Evolutionary conservation across 2,797 vertebrate genomes (phyloP).

Genomic region (Eulemur rubriventer): DNA sequence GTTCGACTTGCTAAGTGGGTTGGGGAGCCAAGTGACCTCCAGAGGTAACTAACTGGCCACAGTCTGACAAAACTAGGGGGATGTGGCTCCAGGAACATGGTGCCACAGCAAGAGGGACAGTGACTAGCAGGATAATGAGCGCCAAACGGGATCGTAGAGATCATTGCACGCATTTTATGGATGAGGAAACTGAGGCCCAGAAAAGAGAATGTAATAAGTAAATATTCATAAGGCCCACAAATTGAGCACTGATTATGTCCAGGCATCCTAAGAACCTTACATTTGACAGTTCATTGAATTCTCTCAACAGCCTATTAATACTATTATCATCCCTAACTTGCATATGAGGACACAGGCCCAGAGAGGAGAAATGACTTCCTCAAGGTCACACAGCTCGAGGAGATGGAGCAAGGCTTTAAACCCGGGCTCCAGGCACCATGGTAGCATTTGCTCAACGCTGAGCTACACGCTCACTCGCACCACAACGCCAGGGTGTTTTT

Average conservation of each 20-base stretch:
- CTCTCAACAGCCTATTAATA: background rate
- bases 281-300: background rate
- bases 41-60: background rate
- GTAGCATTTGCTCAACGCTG: background rate
- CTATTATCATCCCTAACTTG: background rate
- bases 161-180: background rate
- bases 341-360: background rate
- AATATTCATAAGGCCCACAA: background rate
- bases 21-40: too few relatives aligned
- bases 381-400: background rate
- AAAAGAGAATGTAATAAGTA: background rate
- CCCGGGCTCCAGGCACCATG: too few relatives aligned
- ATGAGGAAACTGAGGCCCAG: background rate
- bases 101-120: background rate
- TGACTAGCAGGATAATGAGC: background rate
- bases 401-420: background rate
- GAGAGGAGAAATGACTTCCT: background rate
- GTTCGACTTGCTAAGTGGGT: background rate
- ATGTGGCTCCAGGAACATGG: background rate
- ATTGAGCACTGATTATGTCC: background rate
- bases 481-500: background rate
- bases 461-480: background rate
- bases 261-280: background rate
- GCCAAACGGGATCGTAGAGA: fast-evolving
- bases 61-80: background rate